phyloP scores from a whole-genome alignment of 92 coral and sea anemone species.

The Parazoanthus atlanticus region DNA sequence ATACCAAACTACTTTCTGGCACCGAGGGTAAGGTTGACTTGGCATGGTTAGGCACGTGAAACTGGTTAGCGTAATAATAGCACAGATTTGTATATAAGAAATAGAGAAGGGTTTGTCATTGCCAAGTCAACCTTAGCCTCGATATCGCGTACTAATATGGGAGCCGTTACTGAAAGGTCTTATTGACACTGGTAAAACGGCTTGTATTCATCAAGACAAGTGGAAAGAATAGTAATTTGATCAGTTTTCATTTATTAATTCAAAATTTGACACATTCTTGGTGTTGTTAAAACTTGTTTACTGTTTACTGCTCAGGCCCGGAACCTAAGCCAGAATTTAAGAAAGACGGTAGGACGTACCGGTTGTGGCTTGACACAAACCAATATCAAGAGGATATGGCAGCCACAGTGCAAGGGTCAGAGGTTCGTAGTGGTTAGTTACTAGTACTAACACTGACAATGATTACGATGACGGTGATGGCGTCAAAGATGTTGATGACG shows the following conservation, averaged over 20 bases:
- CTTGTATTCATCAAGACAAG: background rate
- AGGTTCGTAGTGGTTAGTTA: slow-evolving; percentile 55
- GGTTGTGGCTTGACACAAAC: slow-evolving; percentile 96
- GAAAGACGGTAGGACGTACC: slow-evolving; percentile 87
- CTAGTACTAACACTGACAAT: background rate
- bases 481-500: background rate
- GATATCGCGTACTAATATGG: too few species aligned
- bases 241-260: background rate
- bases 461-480: background rate
- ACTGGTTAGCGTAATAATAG: too few species aligned
- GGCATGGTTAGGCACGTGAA: too few species aligned
- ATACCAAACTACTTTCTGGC: too few species aligned
- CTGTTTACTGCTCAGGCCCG: slow-evolving; percentile 68
- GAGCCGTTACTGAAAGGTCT: too few species aligned
- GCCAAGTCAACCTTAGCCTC: too few species aligned
- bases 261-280: background rate
- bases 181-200: too few species aligned
- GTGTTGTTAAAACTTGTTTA: background rate
- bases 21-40: too few species aligned
- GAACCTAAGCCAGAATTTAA: slow-evolving; percentile 98
- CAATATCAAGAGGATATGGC: slow-evolving; percentile 99
- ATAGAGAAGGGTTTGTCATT: too few species aligned
- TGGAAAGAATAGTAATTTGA: background rate
- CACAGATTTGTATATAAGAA: too few species aligned
- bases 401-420: slow-evolving; percentile 94